Evolutionary conservation across 1,140 invertebrate genomes (phyloP).

Genomic region (Saxidomus purpurata): DNA sequence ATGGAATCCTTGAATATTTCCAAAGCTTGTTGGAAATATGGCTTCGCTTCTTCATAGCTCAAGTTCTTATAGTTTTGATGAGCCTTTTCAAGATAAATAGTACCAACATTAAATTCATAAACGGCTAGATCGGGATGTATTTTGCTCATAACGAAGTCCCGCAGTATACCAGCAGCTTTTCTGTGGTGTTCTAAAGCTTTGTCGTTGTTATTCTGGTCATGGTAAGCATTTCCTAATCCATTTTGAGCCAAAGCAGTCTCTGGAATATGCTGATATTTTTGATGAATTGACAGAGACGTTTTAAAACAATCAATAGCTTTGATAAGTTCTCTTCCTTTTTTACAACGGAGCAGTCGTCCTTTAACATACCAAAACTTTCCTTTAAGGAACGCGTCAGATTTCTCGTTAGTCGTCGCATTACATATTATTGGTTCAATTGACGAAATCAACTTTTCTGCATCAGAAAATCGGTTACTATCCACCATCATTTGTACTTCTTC

Average conservation of each 20-base stretch:
- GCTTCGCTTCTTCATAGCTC: not conserved
- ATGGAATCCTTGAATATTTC: slow-evolving; percentile 1
- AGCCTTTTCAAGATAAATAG: slow-evolving; percentile 2
- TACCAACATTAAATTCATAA: slow-evolving; percentile 16
- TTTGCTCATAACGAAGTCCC: not conserved
- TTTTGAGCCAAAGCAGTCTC: not conserved
- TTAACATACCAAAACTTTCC: not conserved
- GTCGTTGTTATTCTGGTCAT: not conserved
- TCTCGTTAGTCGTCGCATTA: not conserved
- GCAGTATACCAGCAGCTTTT: not conserved
- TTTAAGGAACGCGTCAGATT: not conserved
- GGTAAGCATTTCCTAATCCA: not conserved
- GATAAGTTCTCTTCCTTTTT: not conserved
- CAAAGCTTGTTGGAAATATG: not conserved
- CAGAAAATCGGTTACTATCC: not conserved
- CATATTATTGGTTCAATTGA: not conserved
- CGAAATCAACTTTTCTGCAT: not conserved
- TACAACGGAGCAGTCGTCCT: not conserved
- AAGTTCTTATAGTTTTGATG: not conserved
- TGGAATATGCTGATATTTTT: not conserved
- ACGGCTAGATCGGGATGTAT: not conserved
- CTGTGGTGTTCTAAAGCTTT: not conserved
- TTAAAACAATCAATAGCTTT: not conserved
- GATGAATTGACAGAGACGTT: not conserved
- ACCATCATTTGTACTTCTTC: not conserved